These are phyloP conservation scores for Labeo calbasu DNA, from an alignment of 2,797 vertebrate species.

Conservation along the genomic window DNA sequence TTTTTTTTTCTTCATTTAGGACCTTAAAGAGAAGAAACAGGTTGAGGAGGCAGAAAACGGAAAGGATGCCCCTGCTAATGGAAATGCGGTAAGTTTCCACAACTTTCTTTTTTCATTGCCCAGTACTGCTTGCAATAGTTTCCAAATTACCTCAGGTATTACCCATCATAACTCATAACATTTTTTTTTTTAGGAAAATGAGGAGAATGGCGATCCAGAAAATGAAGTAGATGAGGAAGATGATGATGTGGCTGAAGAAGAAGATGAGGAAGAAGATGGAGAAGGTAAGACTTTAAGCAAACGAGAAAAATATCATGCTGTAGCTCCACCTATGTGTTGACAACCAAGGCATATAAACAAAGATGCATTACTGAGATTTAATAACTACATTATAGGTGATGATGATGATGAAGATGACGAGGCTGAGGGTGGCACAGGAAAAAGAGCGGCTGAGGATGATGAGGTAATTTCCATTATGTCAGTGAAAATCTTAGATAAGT, in stretches of 20 bases:
- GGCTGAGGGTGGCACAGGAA: slow-evolving; percentile 82
- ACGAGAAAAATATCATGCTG: neutral
- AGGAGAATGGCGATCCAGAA: slow-evolving; percentile 90
- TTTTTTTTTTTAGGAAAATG: slow-evolving; percentile 76
- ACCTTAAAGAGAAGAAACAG: slow-evolving; percentile 91
- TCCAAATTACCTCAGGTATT: neutral
- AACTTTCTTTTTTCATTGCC: neutral
- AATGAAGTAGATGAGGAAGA: slow-evolving; percentile 93
- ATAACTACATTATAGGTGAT: slow-evolving; percentile 75
- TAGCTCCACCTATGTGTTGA: slow-evolving; percentile 15
- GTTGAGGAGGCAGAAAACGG: slow-evolving; percentile 89
- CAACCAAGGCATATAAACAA: neutral
- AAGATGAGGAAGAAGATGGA: slow-evolving; percentile 90
- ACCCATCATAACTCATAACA: neutral
- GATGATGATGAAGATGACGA: slow-evolving; percentile 89
- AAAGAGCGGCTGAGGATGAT: slow-evolving; percentile 87
- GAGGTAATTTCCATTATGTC: slow-evolving; percentile 66
- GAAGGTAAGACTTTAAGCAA: slow-evolving; percentile 77
- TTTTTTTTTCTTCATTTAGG: slow-evolving; percentile 68
- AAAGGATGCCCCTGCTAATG: slow-evolving; percentile 87
- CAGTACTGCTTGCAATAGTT: neutral
- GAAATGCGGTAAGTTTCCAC: slow-evolving; percentile 76
- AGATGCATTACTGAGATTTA: neutral
- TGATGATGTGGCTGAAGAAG: slow-evolving; percentile 86
- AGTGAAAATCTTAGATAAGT: neutral